phyloP scores from a whole-genome alignment of 2,113 vertebrate species.

The Xyrauchen texanus region DNA sequence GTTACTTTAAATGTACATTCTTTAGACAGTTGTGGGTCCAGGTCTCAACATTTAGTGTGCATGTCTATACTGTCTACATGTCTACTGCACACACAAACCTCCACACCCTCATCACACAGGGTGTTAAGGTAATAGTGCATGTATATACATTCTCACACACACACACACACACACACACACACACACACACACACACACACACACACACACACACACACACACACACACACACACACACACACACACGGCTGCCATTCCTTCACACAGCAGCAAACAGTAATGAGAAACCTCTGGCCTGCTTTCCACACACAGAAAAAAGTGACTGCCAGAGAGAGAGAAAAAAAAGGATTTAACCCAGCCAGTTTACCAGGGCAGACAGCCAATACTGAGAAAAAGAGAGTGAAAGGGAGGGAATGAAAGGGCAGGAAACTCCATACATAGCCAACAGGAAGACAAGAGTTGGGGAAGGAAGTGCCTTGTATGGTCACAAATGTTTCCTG shows the following conservation, averaged over 20 bases:
- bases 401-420: slow-evolving; percentile 44
- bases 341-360: slow-evolving; percentile 64
- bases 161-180: no score
- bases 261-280: slow-evolving; percentile 55
- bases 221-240: slow-evolving; percentile 20
- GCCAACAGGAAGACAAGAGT: slow-evolving; percentile 78
- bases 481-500: slow-evolving; percentile 79
- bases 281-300: slow-evolving; percentile 56
- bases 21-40: not conserved
- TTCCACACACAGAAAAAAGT: slow-evolving; percentile 48
- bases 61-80: not conserved
- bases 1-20: no score
- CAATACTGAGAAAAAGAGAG: slow-evolving; percentile 65
- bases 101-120: slow-evolving; percentile 18
- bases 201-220: not conserved
- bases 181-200: no score
- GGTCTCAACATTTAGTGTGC: not conserved
- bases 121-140: slow-evolving; percentile 10
- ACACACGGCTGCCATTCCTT: slow-evolving; percentile 48
- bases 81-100: slow-evolving; percentile 10
- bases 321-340: slow-evolving; percentile 39
- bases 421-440: slow-evolving; percentile 83
- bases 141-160: not conserved
- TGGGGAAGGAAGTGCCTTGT: slow-evolving; percentile 80
- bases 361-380: slow-evolving; percentile 74